Evolutionary conservation across 2,797 vertebrate species (phyloP).

Genomic region (Hyperoplus lanceolatus): DNA sequence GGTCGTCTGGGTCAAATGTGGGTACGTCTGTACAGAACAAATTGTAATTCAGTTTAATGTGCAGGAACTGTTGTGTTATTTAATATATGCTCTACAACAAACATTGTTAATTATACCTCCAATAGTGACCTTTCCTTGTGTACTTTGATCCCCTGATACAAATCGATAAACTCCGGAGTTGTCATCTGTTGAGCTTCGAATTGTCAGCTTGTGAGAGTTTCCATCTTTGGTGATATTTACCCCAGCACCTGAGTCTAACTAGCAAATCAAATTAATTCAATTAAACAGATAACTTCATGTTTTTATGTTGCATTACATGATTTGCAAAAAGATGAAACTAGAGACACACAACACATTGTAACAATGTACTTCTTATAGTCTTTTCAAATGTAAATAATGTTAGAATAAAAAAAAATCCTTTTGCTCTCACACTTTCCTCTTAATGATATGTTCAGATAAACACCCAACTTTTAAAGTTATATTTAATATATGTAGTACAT

Average conservation of each 20-base stretch:
- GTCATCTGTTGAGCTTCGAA: conserved; percentile 75
- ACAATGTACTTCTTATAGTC: background rate
- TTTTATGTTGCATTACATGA: background rate
- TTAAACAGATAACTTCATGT: background rate
- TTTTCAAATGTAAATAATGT: background rate
- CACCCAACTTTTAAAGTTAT: background rate
- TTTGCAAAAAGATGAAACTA: background rate
- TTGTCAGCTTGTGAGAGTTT: conserved; percentile 78
- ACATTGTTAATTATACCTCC: conserved; percentile 79
- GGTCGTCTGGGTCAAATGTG: conserved; percentile 83
- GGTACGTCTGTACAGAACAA: conserved; percentile 81
- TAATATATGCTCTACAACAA: background rate
- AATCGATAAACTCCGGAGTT: conserved; percentile 86
- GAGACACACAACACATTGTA: background rate
- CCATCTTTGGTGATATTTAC: conserved; percentile 80
- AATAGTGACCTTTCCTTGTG: conserved; percentile 82
- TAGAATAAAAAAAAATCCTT: background rate
- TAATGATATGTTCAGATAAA: background rate
- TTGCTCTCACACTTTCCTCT: background rate
- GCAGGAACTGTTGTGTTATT: background rate
- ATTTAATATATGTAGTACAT: background rate
- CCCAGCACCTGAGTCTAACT: conserved; percentile 80
- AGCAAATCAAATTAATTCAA: conserved; percentile 29
- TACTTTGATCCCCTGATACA: conserved; percentile 79
- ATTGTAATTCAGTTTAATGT: conserved; percentile 15